phyloP scores from a whole-genome alignment of 2,888 invertebrate genomes.

The Cactoblastis cactorum region DNA sequence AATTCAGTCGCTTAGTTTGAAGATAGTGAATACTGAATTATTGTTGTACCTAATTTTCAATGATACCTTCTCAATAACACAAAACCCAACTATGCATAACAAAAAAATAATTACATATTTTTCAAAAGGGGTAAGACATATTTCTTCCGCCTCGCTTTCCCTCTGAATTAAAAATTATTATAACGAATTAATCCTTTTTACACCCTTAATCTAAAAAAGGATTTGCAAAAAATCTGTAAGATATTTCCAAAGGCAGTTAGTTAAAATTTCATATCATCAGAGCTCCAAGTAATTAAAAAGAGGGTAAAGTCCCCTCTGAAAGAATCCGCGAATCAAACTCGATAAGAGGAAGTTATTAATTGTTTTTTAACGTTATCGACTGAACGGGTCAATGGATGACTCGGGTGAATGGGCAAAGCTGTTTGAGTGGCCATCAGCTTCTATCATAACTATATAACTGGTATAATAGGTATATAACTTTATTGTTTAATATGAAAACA shows the following conservation, averaged over 20 bases:
- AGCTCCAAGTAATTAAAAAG: constrained; percentile 50
- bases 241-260: constrained; percentile 13
- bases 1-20: too few relatives aligned
- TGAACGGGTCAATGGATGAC: constrained; percentile 53
- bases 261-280: constrained; percentile 18
- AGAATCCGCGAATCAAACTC: constrained; percentile 47
- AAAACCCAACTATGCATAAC: too few relatives aligned
- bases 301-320: constrained; percentile 31
- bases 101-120: too few relatives aligned
- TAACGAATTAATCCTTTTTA: neutral
- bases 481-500: too few relatives aligned
- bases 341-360: constrained; percentile 56
- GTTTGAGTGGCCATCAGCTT: constrained; percentile 14
- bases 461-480: neutral
- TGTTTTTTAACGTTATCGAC: constrained; percentile 44
- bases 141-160: neutral
- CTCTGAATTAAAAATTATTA: neutral
- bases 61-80: too few relatives aligned
- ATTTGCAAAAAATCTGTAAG: neutral
- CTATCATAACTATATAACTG: neutral
- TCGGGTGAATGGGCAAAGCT: constrained; percentile 39
- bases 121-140: too few relatives aligned
- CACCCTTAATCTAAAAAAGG: neutral
- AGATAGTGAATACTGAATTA: too few relatives aligned
- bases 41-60: too few relatives aligned